Evolutionary conservation across 1,140 invertebrate species (phyloP).

Genomic region (Drosophila equinoxialis): DNA sequence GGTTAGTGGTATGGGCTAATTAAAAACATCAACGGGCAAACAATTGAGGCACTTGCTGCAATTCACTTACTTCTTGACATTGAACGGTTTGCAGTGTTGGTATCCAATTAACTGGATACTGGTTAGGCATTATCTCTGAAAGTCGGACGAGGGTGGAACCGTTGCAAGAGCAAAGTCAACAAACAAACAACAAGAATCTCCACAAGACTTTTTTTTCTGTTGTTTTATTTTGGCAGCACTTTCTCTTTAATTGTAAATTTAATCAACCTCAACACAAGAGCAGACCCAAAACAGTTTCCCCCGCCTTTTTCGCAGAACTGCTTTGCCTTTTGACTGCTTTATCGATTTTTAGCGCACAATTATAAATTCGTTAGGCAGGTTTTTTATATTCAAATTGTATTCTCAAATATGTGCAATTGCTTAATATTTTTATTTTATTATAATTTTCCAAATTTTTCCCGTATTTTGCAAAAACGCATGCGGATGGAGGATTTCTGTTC

Average conservation of each 20-base stretch:
- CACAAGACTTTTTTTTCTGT: neutral
- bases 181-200: neutral
- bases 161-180: conserved; percentile 12
- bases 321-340: conserved; percentile 31
- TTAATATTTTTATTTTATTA: conserved; percentile 15
- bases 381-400: neutral
- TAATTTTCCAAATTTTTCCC: conserved; percentile 15
- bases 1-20: neutral
- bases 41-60: neutral
- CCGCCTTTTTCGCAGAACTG: neutral
- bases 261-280: conserved; percentile 26
- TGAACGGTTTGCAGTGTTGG: conserved; percentile 54
- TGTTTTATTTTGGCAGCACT: conserved; percentile 41
- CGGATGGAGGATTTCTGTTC: conserved; percentile 21
- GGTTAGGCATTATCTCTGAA: conserved; percentile 64
- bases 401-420: neutral
- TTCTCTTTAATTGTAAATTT: conserved; percentile 22
- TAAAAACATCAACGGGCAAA: conserved; percentile 21
- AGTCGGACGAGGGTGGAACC: conserved; percentile 2
- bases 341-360: conserved; percentile 69
- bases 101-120: conserved; percentile 63
- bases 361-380: neutral
- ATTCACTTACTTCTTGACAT: conserved; percentile 80
- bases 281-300: neutral
- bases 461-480: conserved; percentile 9